phyloP scores from a whole-genome alignment of 1,140 invertebrate genomes.

The Caerostris extrusa region DNA sequence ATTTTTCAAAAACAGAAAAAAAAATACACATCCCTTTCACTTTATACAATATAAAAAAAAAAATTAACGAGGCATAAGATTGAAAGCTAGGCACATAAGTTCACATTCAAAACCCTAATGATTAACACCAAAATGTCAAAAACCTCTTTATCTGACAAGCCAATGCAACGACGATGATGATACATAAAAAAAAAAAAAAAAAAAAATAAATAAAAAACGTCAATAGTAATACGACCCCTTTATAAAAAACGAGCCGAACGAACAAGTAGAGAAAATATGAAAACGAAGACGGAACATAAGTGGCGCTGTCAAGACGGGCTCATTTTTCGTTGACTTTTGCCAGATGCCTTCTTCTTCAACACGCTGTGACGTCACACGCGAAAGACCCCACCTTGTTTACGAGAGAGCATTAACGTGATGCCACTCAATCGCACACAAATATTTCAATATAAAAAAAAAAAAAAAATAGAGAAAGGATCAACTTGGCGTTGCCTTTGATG shows the following conservation, averaged over 20 bases:
- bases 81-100: not conserved
- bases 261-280: slow-evolving; percentile 71
- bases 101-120: not conserved
- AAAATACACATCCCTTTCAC: not conserved
- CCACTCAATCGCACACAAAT: slow-evolving; percentile 33
- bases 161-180: too few relatives aligned
- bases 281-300: slow-evolving; percentile 60
- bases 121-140: not conserved
- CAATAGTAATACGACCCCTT: slow-evolving; percentile 43
- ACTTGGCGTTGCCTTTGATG: not conserved
- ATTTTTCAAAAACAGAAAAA: not conserved
- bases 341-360: slow-evolving; percentile 46
- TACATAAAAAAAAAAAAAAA: not conserved
- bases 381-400: slow-evolving; percentile 50
- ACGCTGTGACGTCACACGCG: not conserved
- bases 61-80: not conserved
- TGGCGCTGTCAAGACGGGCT: slow-evolving; percentile 63
- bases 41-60: not conserved
- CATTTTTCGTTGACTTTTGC: slow-evolving; percentile 71
- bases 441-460: slow-evolving; percentile 59
- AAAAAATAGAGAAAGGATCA: slow-evolving; percentile 27
- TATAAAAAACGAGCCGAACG: not conserved
- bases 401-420: slow-evolving; percentile 50
- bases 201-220: not conserved
- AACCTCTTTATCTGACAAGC: too few relatives aligned